Conservation (phyloP, 2,888 invertebrate species). For the Octonoba sinensis region DNA sequence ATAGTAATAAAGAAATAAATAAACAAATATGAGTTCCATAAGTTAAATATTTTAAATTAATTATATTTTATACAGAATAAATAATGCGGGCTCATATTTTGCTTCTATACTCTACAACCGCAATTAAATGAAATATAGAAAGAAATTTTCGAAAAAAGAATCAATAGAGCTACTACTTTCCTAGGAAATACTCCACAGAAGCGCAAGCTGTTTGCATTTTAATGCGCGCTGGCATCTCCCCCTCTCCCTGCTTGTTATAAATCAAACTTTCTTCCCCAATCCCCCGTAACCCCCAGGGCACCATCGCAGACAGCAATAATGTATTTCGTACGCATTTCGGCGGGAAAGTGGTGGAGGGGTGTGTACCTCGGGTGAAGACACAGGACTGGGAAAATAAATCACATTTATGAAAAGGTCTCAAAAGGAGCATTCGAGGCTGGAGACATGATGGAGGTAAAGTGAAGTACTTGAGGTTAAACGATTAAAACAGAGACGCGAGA, state of each 20-base stretch:
- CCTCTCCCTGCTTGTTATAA: neutral
- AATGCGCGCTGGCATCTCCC: neutral
- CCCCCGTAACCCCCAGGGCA: conserved; percentile 5
- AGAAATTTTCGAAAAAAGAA: too few relatives aligned
- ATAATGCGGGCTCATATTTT: too few relatives aligned
- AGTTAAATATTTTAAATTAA: too few relatives aligned
- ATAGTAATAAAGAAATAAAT: too few relatives aligned
- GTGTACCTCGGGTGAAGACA: neutral
- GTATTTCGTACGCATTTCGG: neutral
- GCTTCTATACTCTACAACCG: too few relatives aligned
- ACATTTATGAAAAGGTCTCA: conserved; percentile 4
- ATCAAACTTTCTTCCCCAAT: neutral
- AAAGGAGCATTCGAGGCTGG: too few relatives aligned
- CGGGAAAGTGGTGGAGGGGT: neutral
- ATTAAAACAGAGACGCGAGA: neutral
- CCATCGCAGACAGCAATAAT: neutral
- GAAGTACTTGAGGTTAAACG: neutral
- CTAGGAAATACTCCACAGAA: too few relatives aligned
- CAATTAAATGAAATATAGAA: too few relatives aligned
- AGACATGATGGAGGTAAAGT: neutral
- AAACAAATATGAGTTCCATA: too few relatives aligned
- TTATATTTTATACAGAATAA: too few relatives aligned
- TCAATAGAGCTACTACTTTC: too few relatives aligned
- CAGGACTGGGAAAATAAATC: neutral
- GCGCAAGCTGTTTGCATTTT: neutral